Conservation (phyloP, 2,113 vertebrate species). For the Rhegmatorhina hoffmannsi region DNA sequence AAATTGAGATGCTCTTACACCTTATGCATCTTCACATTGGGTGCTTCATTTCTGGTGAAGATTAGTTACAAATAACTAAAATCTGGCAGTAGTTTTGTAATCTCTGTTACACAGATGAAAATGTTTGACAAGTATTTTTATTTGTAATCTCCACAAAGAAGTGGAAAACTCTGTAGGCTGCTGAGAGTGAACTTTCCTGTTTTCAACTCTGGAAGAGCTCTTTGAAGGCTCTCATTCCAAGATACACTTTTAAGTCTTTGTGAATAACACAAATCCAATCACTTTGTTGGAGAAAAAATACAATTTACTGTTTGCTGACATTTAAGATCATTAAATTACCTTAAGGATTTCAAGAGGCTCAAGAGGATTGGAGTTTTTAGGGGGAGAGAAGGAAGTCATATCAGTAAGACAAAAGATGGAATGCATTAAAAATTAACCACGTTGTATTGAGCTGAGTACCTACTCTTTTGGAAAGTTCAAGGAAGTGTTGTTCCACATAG, state of each 20-base stretch:
- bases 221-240: not conserved
- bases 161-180: not conserved
- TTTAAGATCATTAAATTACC: not conserved
- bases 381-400: not conserved
- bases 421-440: not conserved
- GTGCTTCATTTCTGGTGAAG: not conserved
- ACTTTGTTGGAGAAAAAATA: not conserved
- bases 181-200: not conserved
- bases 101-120: not conserved
- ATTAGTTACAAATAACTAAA: not conserved
- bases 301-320: not conserved
- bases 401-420: not conserved
- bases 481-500: not conserved
- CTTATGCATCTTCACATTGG: not conserved
- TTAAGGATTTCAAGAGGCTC: not conserved
- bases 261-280: not conserved
- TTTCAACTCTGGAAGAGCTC: not conserved
- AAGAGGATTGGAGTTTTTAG: not conserved
- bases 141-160: not conserved
- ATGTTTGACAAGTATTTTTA: not conserved
- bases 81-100: not conserved
- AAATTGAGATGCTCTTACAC: not conserved
- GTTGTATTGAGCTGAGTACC: not conserved
- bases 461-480: not conserved
- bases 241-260: not conserved